A percentile compares a stretch with the other conserved stretches of the same genome.
Evolutionary conservation across 2,797 vertebrate genomes (phyloP).

Genomic region (Ctenochaetus hawaiiensis): DNA sequence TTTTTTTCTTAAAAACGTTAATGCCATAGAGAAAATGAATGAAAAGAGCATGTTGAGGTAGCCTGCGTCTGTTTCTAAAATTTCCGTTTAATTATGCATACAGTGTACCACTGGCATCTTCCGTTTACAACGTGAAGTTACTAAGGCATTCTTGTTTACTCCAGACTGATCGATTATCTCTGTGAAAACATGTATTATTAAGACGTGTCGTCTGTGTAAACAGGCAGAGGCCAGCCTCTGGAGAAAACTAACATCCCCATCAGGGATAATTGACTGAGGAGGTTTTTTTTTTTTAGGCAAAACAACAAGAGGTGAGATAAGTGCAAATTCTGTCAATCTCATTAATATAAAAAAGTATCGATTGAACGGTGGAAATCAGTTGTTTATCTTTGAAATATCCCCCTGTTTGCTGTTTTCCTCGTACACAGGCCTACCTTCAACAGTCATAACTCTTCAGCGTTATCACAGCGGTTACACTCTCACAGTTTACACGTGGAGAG

Average conservation of each 20-base stretch:
- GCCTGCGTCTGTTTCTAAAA: background rate
- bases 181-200: slow-evolving; percentile 82
- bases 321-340: slow-evolving; percentile 67
- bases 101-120: slow-evolving; percentile 30
- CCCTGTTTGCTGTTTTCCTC: slow-evolving; percentile 11
- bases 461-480: slow-evolving; percentile 44
- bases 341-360: slow-evolving; percentile 73
- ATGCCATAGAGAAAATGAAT: background rate
- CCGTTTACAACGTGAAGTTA: slow-evolving; percentile 58
- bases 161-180: slow-evolving; percentile 78
- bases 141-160: slow-evolving; percentile 81
- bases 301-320: slow-evolving; percentile 67
- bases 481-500: slow-evolving; percentile 4
- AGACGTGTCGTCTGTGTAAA: slow-evolving; percentile 70
- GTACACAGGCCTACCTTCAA: slow-evolving; percentile 2
- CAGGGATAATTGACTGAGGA: slow-evolving; percentile 67
- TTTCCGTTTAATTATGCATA: background rate
- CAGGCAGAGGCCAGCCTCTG: slow-evolving; percentile 54
- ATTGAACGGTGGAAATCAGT: slow-evolving; percentile 57
- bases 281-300: slow-evolving; percentile 44
- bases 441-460: slow-evolving; percentile 30
- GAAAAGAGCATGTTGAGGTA: background rate
- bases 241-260: slow-evolving; percentile 65
- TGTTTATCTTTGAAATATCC: slow-evolving; percentile 36
- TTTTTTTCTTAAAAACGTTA: slow-evolving; percentile 11